Evolutionary conservation across 1,140 invertebrate genomes (phyloP).

Genomic region (Pseudobourletiella spinata): DNA sequence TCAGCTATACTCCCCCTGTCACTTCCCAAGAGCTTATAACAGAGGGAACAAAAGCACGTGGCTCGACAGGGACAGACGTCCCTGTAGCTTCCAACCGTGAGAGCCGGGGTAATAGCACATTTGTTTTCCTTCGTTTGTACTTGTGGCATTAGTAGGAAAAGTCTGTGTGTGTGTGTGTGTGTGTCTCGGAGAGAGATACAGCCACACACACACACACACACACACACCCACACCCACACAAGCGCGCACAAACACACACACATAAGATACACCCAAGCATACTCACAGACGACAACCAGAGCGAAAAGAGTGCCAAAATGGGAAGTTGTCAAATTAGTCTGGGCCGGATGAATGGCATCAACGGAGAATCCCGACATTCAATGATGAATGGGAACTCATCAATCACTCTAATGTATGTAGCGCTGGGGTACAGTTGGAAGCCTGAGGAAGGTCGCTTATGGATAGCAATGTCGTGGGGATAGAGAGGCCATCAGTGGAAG

Average conservation of each 20-base stretch:
- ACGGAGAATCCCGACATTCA: constrained; percentile 3
- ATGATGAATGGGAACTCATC: constrained; percentile 19
- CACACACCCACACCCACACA: no score
- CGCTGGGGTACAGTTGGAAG: no score
- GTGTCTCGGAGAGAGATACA: background rate
- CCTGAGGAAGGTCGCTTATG: background rate
- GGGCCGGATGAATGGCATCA: constrained; percentile 11
- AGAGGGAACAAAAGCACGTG: background rate
- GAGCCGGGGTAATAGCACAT: background rate
- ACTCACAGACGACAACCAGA: background rate
- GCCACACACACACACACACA: no score
- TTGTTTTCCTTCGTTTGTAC: background rate
- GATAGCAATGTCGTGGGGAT: no score
- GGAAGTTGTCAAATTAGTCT: constrained; percentile 13
- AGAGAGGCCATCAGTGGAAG: no score
- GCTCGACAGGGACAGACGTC: background rate
- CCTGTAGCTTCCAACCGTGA: background rate
- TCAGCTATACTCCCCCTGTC: background rate
- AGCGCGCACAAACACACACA: no score
- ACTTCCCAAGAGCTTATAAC: background rate
- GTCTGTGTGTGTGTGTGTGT: no score
- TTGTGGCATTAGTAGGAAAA: background rate
- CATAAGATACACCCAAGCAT: no score
- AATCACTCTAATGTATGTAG: no score
- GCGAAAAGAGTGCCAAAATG: constrained; percentile 3